Conservation (phyloP, 2,797 vertebrate species). For the Melanotaenia boesemani region DNA sequence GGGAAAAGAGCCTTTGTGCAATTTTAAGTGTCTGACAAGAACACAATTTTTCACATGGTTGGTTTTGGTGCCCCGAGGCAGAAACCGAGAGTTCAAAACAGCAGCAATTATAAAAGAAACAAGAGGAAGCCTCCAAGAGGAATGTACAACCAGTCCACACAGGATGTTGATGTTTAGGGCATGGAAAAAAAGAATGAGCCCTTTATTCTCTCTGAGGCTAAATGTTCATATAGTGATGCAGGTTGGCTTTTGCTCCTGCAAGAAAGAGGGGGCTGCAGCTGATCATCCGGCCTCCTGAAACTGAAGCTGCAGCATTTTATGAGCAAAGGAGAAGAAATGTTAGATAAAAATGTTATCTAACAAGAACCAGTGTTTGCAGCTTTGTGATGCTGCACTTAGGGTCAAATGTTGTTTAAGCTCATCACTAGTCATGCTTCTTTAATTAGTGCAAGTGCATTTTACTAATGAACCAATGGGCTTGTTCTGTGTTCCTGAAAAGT, state of each 20-base stretch:
- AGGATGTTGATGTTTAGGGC: conserved; percentile 9
- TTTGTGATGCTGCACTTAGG: no score
- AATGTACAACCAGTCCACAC: conserved; percentile 22
- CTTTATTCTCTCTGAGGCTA: conserved; percentile 17
- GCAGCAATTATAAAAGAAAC: conserved; percentile 37
- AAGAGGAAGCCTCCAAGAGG: conserved; percentile 29
- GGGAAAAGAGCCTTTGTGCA: conserved; percentile 7
- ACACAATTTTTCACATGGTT: conserved; percentile 17
- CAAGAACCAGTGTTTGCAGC: no score
- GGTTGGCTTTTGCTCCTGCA: background rate
- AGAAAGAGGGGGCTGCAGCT: background rate
- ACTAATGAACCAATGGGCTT: no score
- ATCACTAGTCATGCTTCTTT: no score
- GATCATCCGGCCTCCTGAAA: background rate
- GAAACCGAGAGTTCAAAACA: conserved; percentile 33
- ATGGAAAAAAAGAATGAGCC: background rate
- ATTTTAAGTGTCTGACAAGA: conserved; percentile 15
- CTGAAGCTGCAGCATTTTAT: background rate
- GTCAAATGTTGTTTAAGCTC: no score
- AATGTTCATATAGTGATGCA: background rate
- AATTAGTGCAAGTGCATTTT: no score
- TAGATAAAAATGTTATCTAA: no score
- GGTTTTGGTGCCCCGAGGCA: conserved; percentile 23
- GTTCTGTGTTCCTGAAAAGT: no score
- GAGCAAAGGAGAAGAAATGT: background rate